Conservation (phyloP, 2,888 invertebrate genomes). For the Brenthis hecate region DNA sequence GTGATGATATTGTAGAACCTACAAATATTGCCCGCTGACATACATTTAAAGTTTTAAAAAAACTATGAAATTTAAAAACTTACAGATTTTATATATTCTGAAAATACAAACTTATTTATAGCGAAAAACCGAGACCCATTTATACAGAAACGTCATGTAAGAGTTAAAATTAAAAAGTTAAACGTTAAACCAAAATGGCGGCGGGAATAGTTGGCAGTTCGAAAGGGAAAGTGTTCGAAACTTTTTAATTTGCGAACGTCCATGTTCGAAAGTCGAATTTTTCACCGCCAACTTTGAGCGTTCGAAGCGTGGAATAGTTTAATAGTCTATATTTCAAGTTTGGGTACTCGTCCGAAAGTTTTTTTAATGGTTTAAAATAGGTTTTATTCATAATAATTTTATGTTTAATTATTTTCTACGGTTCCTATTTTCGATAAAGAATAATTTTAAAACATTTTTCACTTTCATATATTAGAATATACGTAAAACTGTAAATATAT, state of each 20-base stretch:
- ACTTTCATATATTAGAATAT: too few species aligned
- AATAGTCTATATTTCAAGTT: slow-evolving; percentile 43
- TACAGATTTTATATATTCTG: neutral
- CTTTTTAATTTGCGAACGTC: slow-evolving; percentile 73
- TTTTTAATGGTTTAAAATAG: neutral
- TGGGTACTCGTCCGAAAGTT: slow-evolving; percentile 29
- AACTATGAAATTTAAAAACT: neutral
- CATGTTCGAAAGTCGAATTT: slow-evolving; percentile 67
- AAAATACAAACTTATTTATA: slow-evolving; percentile 7
- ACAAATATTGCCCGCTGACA: too few species aligned
- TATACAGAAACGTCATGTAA: slow-evolving; percentile 41
- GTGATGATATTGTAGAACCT: too few species aligned
- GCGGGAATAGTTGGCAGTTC: slow-evolving; percentile 67
- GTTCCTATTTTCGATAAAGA: neutral
- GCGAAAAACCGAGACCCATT: slow-evolving; percentile 25
- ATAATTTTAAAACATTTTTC: neutral
- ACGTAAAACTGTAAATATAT: too few species aligned
- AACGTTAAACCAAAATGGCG: slow-evolving; percentile 71
- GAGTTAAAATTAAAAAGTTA: slow-evolving; percentile 66
- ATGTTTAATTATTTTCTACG: neutral
- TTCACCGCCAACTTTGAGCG: slow-evolving; percentile 55
- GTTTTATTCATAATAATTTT: neutral
- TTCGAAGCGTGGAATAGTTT: slow-evolving; percentile 55
- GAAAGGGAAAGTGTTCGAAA: slow-evolving; percentile 71
- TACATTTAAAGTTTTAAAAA: neutral